These are phyloP conservation scores for Thalassaphorura encarpata DNA, from an alignment of 1,140 invertebrate species.

Conservation along the genomic window DNA sequence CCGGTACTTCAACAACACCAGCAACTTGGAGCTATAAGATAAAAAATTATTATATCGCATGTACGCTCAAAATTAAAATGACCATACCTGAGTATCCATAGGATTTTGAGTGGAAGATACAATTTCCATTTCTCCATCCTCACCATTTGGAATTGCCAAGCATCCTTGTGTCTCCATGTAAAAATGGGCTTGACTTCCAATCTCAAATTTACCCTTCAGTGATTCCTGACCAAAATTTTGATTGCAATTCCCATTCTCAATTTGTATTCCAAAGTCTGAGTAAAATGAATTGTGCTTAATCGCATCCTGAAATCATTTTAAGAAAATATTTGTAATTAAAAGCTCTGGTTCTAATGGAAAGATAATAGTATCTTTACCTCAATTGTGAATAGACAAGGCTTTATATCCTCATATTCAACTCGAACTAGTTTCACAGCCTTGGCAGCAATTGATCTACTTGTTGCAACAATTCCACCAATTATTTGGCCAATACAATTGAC, in stretches of 20 bases:
- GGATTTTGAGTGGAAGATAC: conserved; percentile 44
- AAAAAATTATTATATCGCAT: background rate
- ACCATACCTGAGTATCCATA: conserved; percentile 40
- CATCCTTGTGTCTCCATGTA: conserved; percentile 47
- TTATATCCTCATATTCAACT: conserved; percentile 36
- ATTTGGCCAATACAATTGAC: conserved; percentile 37
- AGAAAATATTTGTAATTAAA: background rate
- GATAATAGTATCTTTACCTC: conserved; percentile 29
- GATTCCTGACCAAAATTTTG: conserved; percentile 31
- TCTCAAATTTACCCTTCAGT: conserved; percentile 39
- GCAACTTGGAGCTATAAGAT: conserved; percentile 36
- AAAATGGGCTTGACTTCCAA: conserved; percentile 52
- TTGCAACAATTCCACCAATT: conserved; percentile 40
- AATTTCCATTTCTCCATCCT: conserved; percentile 48
- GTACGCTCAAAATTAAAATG: no score
- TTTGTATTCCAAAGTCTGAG: conserved; percentile 21
- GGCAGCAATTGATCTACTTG: conserved; percentile 35
- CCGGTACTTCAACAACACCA: conserved; percentile 39
- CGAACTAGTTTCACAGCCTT: conserved; percentile 38
- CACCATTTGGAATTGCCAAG: conserved; percentile 43
- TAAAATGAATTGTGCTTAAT: conserved; percentile 36
- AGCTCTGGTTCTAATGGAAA: no score
- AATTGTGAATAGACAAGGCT: conserved; percentile 42
- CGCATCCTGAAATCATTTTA: conserved; percentile 36
- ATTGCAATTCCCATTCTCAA: conserved; percentile 37